Base-by-base conservation (phyloP, 2,888 invertebrate species). In the Suillia variegata region DNA sequence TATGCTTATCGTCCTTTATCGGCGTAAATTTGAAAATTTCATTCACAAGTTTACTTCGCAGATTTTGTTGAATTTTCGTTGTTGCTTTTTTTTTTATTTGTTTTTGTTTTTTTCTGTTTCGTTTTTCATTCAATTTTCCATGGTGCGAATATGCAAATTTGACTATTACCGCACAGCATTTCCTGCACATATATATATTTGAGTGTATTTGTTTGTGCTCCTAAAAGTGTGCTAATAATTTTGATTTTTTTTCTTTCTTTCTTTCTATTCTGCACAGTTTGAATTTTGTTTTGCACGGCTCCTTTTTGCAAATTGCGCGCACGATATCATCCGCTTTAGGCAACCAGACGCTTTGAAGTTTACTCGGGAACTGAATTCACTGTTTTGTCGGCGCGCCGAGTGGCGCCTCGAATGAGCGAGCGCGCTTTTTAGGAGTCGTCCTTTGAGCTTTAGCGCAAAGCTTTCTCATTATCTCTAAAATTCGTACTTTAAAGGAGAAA, bases 321-420 rank as follows among this genome's bases (percentile, higher is more conserved):
- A 20, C 34, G 53, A 18, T 18, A 38, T n/a, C n/a, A n/a, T 48
- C 60, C 58, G 58, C 20, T 34, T n/a, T 26, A 31, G 62, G 58
- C 71, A 67, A 73, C 76, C 73, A 61, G 60, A 66, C 67, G 70
- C 68, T 62, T 70, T 69, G 68, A 71, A 67, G 66, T 62, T 68
- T 67, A 63, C 68, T 75, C 74, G 75, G 67, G 64, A 75, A 75
- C 75, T 75, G 67, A 76, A 58, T 34, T 48, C 45, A 20, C n/a
- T n/a, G n/a, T n/a, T n/a, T 38, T 10, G 13, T 38, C 38, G 21
- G 42, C 15, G 51, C 17, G n/a, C n/a, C n/a, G n/a, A n/a, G n/a
- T n/a, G n/a, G 26, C 26, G 24, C 34, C n/a, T 55, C 49, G 26
- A 48, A 22, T 55, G 55, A 34, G 21, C 38, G 38, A 31, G 31